Evolutionary conservation across 2,888 invertebrate genomes (phyloP), one percentile per base, ranked within the genome.

Genomic region (Drosophila macrospina): DNA sequence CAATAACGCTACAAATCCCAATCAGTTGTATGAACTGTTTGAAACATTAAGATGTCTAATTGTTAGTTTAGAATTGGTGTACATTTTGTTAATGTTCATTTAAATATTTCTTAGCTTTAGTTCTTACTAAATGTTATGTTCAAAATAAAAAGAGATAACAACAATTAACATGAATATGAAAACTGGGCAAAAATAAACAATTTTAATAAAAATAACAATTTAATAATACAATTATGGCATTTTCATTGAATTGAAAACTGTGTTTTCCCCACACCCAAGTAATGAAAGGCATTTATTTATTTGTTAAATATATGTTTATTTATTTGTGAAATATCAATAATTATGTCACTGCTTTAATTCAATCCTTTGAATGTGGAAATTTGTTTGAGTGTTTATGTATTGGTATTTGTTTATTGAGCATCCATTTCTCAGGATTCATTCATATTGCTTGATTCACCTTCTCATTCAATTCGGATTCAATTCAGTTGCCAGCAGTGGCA

Each of bases 321-420:
- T 86, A 88, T 79, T 87, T 56, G 67, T 78, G 85, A 82, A 78
- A 73, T 81, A 78, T 85, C 82, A 68, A 82, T 84, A 71, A 57
- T 78, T 54, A 63, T 78, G 73, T 52, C 60, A 54, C 63, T 68
- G 55, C 42, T 67, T 47, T 47, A 62, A 44, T 70, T 45, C 48
- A 56, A 63, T 61, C 15, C n/a, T 36, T 57, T 10, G 41, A 57
- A 44, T 64, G 37, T 44, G 60, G 20, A 48, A 65, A 57, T 20
- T 62, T 65, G 8, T 26, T 55, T 42, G 51, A 54, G 48, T 68
- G 45, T 50, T 6, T 24, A 7, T 30, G 11, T 15, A 24, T 42
- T 60, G 28, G 50, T 65, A 54, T 39, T 30, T 32, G 30, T 45
- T 65, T n/a, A n/a, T 79, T 79, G 69, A 76, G 73, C 69, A 66